phyloP scores from a whole-genome alignment of 1,140 invertebrate species.

The Apis dorsata region DNA sequence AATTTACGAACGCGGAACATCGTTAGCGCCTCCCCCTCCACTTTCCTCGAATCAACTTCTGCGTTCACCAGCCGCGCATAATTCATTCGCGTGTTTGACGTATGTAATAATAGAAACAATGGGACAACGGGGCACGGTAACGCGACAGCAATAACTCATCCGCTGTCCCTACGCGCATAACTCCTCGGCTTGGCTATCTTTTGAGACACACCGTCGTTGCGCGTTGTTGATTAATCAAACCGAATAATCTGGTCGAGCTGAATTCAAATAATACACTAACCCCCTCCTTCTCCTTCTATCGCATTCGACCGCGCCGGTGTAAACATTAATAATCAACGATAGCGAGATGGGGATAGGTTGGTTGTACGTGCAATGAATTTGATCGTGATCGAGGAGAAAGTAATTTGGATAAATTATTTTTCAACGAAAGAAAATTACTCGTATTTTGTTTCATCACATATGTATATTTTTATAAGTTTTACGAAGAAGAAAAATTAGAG shows the following conservation, averaged over 20 bases:
- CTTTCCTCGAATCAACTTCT: slow-evolving; percentile 43
- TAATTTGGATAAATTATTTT: too few relatives aligned
- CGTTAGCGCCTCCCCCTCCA: not conserved
- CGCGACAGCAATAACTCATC: slow-evolving; percentile 52
- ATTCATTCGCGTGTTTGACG: slow-evolving; percentile 51
- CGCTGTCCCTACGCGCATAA: slow-evolving; percentile 34
- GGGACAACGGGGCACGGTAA: slow-evolving; percentile 40
- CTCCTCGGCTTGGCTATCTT: slow-evolving; percentile 42
- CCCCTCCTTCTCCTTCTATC: not conserved
- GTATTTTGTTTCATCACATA: too few relatives aligned
- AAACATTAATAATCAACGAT: slow-evolving; percentile 25
- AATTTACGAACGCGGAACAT: not conserved
- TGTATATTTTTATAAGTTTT: too few relatives aligned
- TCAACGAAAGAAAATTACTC: too few relatives aligned
- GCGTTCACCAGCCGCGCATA: slow-evolving; percentile 38
- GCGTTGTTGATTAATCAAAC: slow-evolving; percentile 53
- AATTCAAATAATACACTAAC: slow-evolving; percentile 35
- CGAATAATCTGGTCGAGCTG: slow-evolving; percentile 49
- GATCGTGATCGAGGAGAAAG: too few relatives aligned
- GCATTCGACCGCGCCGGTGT: slow-evolving; percentile 1
- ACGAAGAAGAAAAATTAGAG: too few relatives aligned
- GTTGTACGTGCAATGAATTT: not conserved
- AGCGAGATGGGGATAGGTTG: not conserved
- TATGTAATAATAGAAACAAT: slow-evolving; percentile 59
- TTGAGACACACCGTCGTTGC: slow-evolving; percentile 36